phyloP scores from a whole-genome alignment of 2,888 invertebrate species.

The Trissolcus japonicus region DNA sequence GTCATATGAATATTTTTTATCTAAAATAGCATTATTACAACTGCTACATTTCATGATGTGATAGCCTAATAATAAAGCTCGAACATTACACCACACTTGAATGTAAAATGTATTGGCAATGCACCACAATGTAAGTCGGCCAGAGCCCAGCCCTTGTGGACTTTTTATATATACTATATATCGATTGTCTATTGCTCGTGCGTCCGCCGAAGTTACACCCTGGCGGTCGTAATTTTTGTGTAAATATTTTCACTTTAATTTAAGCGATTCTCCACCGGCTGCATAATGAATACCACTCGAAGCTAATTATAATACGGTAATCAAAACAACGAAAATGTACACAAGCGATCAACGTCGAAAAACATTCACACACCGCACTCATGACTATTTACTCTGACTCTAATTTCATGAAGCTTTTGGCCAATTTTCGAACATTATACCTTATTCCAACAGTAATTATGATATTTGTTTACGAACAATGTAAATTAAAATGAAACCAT shows the following conservation, averaged over 20 bases:
- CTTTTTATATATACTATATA: constrained; percentile 66
- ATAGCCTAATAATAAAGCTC: not conserved
- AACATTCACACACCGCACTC: constrained; percentile 31
- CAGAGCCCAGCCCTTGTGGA: constrained; percentile 74
- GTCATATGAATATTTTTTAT: not conserved
- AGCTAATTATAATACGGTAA: constrained; percentile 45
- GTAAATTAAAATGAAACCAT: not conserved
- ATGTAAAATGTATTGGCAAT: not conserved
- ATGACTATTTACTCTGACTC: constrained; percentile 27
- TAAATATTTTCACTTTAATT: constrained; percentile 73
- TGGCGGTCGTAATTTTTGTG: constrained; percentile 68
- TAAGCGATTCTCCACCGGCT: constrained; percentile 60
- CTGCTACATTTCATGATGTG: not conserved
- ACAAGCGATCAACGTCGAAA: constrained; percentile 26
- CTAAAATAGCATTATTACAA: not conserved
- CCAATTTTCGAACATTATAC: too few species aligned
- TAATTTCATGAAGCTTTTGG: constrained; percentile 8
- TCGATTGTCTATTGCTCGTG: constrained; percentile 72
- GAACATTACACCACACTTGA: not conserved
- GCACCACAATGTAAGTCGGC: constrained; percentile 65
- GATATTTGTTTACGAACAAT: not conserved
- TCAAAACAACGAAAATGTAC: constrained; percentile 43
- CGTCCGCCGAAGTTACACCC: constrained; percentile 68
- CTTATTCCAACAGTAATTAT: too few species aligned
- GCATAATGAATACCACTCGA: constrained; percentile 39